Percentiles rank a stretch among this genome's conserved stretches.
phyloP scores from a whole-genome alignment of 2,797 vertebrate species.

The Chaenodraco wilsoni region DNA sequence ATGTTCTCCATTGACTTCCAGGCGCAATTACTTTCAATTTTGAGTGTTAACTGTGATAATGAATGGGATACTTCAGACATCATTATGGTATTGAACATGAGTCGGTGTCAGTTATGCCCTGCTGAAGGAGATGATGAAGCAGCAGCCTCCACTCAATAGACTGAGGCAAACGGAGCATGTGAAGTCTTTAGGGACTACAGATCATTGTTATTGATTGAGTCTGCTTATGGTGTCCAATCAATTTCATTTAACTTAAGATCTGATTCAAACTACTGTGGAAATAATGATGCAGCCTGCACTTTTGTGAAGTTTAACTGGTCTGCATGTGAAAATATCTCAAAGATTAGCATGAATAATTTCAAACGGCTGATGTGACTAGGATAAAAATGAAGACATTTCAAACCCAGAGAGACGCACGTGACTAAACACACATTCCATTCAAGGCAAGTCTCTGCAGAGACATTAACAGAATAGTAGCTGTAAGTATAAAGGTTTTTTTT shows the following conservation, averaged over 20 bases:
- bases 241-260: constrained; percentile 15
- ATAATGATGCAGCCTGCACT: neutral
- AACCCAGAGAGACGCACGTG: neutral
- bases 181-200: constrained; percentile 14
- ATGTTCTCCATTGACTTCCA: constrained; percentile 8
- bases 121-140: constrained; percentile 36
- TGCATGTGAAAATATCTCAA: neutral
- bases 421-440: constrained; percentile 5
- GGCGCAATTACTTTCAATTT: constrained; percentile 29
- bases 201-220: constrained; percentile 40
- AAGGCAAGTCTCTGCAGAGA: constrained; percentile 5
- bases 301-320: constrained; percentile 3
- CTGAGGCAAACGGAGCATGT: constrained; percentile 24
- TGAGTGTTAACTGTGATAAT: constrained; percentile 44
- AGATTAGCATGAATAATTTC: neutral
- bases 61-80: constrained; percentile 40
- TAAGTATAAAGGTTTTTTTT: constrained; percentile 2
- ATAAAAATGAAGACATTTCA: constrained; percentile 19
- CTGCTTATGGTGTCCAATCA: constrained; percentile 1
- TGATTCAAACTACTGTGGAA: neutral
- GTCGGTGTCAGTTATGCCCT: neutral
- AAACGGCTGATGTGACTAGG: neutral
- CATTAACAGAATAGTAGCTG: neutral
- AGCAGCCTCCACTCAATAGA: constrained; percentile 25
- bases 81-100: constrained; percentile 51